A percentile compares a stretch with the other conserved stretches of the same genome.
Evolutionary conservation across 2,113 vertebrate genomes (phyloP).

Genomic region (Neodontobutis hainanensis): DNA sequence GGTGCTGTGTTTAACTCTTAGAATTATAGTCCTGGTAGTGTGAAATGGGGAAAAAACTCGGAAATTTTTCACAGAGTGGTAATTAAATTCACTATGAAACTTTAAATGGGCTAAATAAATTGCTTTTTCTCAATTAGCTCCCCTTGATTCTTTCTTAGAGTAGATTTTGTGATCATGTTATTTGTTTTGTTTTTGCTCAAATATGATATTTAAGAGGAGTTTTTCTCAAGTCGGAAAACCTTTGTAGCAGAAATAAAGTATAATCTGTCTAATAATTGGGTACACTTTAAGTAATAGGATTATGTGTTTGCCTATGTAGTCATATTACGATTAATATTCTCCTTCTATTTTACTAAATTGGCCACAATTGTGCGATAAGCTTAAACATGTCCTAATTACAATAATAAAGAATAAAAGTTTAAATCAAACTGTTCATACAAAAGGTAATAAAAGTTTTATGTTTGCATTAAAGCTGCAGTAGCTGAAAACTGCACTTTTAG

Average conservation of each 20-base stretch:
- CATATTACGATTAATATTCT: not conserved
- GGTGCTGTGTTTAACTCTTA: constrained; percentile 61
- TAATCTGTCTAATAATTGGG: constrained; percentile 6
- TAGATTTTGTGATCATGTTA: constrained; percentile 37
- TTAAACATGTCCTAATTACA: constrained; percentile 8
- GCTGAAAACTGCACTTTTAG: too few relatives aligned
- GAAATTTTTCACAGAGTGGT: constrained; percentile 71
- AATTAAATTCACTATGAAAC: constrained; percentile 78
- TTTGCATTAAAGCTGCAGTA: too few relatives aligned
- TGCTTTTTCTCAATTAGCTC: constrained; percentile 74
- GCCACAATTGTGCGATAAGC: not conserved
- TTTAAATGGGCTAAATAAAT: constrained; percentile 80
- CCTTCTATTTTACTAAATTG: constrained; percentile 5
- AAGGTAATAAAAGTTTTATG: too few relatives aligned
- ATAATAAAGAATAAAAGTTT: constrained; percentile 3
- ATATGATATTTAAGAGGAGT: constrained; percentile 7
- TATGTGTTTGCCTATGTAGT: not conserved
- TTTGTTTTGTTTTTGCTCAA: constrained; percentile 45
- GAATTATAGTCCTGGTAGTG: constrained; percentile 62
- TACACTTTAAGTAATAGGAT: constrained; percentile 9
- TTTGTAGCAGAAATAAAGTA: constrained; percentile 1
- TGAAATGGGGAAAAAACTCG: constrained; percentile 67
- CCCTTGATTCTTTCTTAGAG: constrained; percentile 42
- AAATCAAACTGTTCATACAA: not conserved
- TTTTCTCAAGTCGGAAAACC: constrained; percentile 23